Percentiles rank a stretch among this genome's conserved stretches.
phyloP scores from a whole-genome alignment of 2,113 vertebrate genomes.

The Corythornis vintsioides region DNA sequence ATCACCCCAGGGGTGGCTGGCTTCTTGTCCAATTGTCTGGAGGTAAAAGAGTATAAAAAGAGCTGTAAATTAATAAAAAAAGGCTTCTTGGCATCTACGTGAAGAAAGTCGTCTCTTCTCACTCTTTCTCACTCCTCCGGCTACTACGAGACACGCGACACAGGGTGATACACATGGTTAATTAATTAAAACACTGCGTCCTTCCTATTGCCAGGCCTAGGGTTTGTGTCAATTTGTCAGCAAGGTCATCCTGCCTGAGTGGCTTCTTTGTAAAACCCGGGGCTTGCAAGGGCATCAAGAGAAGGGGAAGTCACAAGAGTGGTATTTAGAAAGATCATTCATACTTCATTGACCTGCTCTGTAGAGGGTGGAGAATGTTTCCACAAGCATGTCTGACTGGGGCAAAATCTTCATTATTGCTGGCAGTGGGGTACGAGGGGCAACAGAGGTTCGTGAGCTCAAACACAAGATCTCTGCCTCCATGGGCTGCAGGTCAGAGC shows the following conservation, averaged over 20 bases:
- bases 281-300: not conserved
- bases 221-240: not conserved
- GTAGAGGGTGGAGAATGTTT: not conserved
- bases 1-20: too few species aligned
- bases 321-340: conserved; percentile 6
- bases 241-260: not conserved
- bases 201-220: not conserved
- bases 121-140: too few species aligned
- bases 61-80: too few species aligned
- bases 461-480: not conserved
- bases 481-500: not conserved
- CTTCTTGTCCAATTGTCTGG: too few species aligned
- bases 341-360: not conserved
- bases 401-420: not conserved
- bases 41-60: too few species aligned
- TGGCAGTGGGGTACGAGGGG: not conserved
- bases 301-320: not conserved
- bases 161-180: not conserved
- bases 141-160: too few species aligned
- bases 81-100: too few species aligned
- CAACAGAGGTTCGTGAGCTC: not conserved
- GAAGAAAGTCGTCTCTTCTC: too few species aligned
- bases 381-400: not conserved
- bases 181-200: conserved; percentile 12
- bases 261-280: not conserved